Evolutionary conservation across 1,140 invertebrate genomes (phyloP), one percentile per base, ranked within the genome.

Genomic region (Brachionus sp.): DNA sequence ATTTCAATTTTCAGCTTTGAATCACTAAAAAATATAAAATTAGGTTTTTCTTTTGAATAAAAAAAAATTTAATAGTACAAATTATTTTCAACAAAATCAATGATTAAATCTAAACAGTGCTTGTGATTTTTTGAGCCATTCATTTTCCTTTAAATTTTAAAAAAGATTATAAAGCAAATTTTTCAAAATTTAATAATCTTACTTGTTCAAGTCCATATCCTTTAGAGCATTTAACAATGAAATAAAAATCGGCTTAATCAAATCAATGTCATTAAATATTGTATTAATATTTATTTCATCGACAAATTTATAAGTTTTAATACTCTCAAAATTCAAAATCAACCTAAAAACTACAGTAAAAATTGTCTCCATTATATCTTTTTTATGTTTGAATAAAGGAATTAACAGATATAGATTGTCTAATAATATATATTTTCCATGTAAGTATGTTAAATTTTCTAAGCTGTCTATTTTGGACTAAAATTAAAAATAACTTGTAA

Each of bases 361-460:
- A 29, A 75, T 9, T 5, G 19, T 23, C 23, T 46, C 35, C 29
- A 75, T 50, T 50, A 12, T 5, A 25, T 75, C 70, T 10, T 7
- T 44, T 29, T 46, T 19, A 12, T 75, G 7, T 25, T 12, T 33
- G 12, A 75, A 25, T 25, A 75, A n/a, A 25, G 70, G 70, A 25
- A 75, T 23, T 6, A 75, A 46, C 12, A 75, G 46, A 39, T 75
- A 75, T n/a, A 75, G 25, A 75, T 75, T 75, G 10, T 75, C 70
- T 12, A 75, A 75, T n/a, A 75, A 25, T 3, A 75, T 46, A 25
- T n/a, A 46, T 29, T 75, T 75, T 25, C 7, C 39, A 46, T 75
- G 70, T 4, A 75, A 9, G 12, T 46, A 19, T 3, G 70, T 13
- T 4, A 46, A 75, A 2, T 35, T 6, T 7, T 1, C 23, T 46